Evolutionary conservation across 1,140 invertebrate species (phyloP).

Genomic region (Hyposmocoma kahamanoa): DNA sequence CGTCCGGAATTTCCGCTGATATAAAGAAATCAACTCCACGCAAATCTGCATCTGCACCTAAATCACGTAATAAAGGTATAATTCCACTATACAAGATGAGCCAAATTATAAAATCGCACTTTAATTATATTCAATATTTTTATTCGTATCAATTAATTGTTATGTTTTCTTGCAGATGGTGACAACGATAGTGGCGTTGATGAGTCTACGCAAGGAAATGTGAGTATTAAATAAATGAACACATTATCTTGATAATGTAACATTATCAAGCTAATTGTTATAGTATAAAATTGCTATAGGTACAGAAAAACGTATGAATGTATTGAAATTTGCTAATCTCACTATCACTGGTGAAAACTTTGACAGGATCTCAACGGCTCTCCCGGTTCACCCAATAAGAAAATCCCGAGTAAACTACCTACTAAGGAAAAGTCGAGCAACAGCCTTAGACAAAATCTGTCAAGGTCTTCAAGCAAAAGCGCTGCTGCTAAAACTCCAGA

Average conservation of each 20-base stretch:
- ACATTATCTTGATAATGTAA: too few relatives aligned
- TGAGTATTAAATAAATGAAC: too few relatives aligned
- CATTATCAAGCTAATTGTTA: too few relatives aligned
- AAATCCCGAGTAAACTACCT: slow-evolving; percentile 75
- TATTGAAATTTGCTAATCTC: too few relatives aligned
- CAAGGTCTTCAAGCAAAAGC: slow-evolving; percentile 77
- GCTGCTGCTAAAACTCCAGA: slow-evolving; percentile 79
- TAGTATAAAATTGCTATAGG: too few relatives aligned
- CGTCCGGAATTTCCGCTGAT: slow-evolving; percentile 31
- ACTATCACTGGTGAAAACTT: background rate
- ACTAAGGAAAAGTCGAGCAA: slow-evolving; percentile 65
- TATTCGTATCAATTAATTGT: background rate
- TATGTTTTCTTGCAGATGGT: slow-evolving; percentile 76
- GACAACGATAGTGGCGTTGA: slow-evolving; percentile 87
- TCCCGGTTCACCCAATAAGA: slow-evolving; percentile 76
- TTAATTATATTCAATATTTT: background rate
- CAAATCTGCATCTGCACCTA: slow-evolving; percentile 52
- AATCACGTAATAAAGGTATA: slow-evolving; percentile 58
- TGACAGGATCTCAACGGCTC: slow-evolving; percentile 76
- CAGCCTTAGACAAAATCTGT: slow-evolving; percentile 74
- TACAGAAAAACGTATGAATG: too few relatives aligned
- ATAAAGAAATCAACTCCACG: slow-evolving; percentile 52
- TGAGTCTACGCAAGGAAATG: slow-evolving; percentile 84
- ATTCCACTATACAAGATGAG: slow-evolving; percentile 41
- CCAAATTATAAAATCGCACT: slow-evolving; percentile 18